phyloP scores from a whole-genome alignment of 2,113 vertebrate genomes.

The Callionymus lyra region DNA sequence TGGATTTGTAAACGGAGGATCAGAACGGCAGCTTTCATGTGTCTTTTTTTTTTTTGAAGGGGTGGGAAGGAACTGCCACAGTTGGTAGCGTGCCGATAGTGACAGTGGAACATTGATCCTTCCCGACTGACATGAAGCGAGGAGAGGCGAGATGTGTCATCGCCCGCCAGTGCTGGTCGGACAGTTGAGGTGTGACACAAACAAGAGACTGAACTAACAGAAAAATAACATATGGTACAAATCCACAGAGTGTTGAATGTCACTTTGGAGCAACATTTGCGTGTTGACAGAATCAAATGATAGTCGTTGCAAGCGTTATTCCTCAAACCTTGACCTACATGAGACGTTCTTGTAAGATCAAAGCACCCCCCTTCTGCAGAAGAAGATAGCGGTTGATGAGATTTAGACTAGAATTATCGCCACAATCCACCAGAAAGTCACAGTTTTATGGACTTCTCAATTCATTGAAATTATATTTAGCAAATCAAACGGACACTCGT shows the following conservation, averaged over 20 bases:
- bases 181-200: slow-evolving; percentile 10
- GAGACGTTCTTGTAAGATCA: no score
- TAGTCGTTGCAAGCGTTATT: slow-evolving; percentile 16
- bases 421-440: no score
- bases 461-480: no score
- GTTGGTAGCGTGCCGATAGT: slow-evolving; percentile 3
- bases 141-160: slow-evolving; percentile 15
- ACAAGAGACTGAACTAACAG: not conserved
- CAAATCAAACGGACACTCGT: no score
- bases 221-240: not conserved
- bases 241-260: not conserved
- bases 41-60: slow-evolving; percentile 22
- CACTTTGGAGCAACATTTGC: slow-evolving; percentile 13
- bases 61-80: slow-evolving; percentile 4
- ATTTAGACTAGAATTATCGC: no score
- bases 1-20: slow-evolving; percentile 56
- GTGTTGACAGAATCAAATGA: slow-evolving; percentile 18
- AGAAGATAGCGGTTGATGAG: no score
- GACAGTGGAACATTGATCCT: slow-evolving; percentile 22
- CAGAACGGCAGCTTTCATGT: slow-evolving; percentile 33
- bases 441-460: no score
- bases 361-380: no score
- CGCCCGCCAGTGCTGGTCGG: slow-evolving; percentile 6
- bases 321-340: slow-evolving; percentile 29
- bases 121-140: slow-evolving; percentile 11